Base-by-base conservation (phyloP, 2,888 invertebrate genomes). In the Caenorhabditis drosophilae region DNA sequence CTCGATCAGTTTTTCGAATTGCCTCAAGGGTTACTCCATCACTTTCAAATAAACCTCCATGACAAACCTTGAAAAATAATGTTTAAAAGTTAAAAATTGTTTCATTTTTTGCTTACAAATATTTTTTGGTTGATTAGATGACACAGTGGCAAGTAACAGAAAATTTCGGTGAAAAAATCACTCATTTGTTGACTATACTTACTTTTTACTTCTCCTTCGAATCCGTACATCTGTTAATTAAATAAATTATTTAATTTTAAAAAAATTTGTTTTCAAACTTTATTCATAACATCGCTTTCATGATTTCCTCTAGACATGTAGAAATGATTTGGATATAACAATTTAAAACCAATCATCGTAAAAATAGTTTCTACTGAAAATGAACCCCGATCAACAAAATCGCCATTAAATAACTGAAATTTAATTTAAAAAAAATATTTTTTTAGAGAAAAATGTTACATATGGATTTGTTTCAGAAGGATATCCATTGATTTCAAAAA, bases 341-440 rank as follows among this genome's bases (percentile, higher is more conserved):
- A 87, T 85, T 98, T 99, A 86, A 92, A 97, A 68, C 94, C 92
- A 85, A 99, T 94, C 70, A 98, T 87, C 9, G 92, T 92, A 84
- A 99, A 94, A 83, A 99, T 98, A 84, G 97, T 97, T 87, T 98
- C 98, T 27, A 98, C 96, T 34, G 96, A 96, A 85, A 99, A 99
- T 0, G 97, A 96, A 15, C 98, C 98, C 86, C 98, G 88, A 86
- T 99, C 98, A 18, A 99, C 98, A 85, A 99, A 98, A 87, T 99
- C 98, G 62, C 97, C 97, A 85, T 98, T 98, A 86, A 98, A 98
- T 75, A 98, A 87, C 89, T 90, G 79, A 47, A 78, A 81, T 36
- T 11, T 23, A 22, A 46, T 44, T 25, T 6, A 1, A 34, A 7
- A 16, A 41, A 15, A 7, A 34, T 23, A 54, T 22, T 26, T 2